Base-by-base conservation (phyloP, 1,140 invertebrate genomes). In the Xylocopa sonorina region DNA sequence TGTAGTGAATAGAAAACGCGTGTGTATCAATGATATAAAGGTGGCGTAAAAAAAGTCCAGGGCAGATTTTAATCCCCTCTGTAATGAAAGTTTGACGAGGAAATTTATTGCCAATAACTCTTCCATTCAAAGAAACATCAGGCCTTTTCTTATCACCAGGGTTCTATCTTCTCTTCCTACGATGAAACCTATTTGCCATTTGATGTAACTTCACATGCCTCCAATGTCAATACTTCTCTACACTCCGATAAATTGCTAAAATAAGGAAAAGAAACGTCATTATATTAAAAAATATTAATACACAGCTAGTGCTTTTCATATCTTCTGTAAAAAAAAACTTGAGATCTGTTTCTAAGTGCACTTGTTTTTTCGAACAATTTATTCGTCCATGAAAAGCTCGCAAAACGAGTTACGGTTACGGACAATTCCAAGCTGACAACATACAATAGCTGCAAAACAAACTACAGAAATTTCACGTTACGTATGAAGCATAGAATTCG, bases 51-150 rank as follows among this genome's bases (percentile, higher is more conserved):
- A 62, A 62, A 62, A 62, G 24, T 62, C n/a, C 21, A 38, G 3
- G 6, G 24, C 0, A n/a, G 34, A 18, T 24, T 62, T 27, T 24
- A n/a, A 6, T 5, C 24, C 24, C 7, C n/a, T 38, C 14, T 14
- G 12, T 38, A 62, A 62, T 62, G 41, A 41, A 62, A 62, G 32
- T 38, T 62, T n/a, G n/a, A 62, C 41, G 21, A 38, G 34, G 21
- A 41, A 62, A 38, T 62, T 62, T 41, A 62, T 41, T n/a, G 12
- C 12, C 60, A 24, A 29, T 62, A 38, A 41, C 14, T 38, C 14
- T 41, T 34, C 60, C 34, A 41, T 41, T 62, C 21, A 62, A 41
- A 24, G 5, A 62, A 62, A 6, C 51, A 53, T 0, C 51, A 10
- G 51, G 10, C 27, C n/a, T 62, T 62, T 62, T 24, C 34, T 38